Base-by-base conservation (phyloP, 2,113 vertebrate genomes). In the Synodontis membranacea region DNA sequence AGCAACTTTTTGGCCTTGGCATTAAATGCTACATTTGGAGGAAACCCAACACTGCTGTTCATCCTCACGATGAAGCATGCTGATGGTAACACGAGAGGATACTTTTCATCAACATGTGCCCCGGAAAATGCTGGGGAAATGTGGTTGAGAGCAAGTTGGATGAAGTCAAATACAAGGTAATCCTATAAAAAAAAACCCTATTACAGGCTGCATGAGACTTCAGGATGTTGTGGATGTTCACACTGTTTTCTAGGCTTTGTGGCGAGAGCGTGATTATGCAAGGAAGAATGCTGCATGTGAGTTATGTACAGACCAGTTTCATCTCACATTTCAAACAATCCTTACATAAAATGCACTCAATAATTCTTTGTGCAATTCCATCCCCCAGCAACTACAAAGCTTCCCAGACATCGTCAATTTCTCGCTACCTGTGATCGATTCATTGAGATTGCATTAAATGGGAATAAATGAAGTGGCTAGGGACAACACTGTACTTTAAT, bases 361-460 rank as follows among this genome's bases (percentile, higher is more conserved):
- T 83, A 66, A 31, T 60, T 46, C 25, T 60, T 52, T 62, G 50
- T 50, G n/a, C n/a, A 56, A 39, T 54, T 81, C 34, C 19, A 78
- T n/a, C 17, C 58, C 52, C 28, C 19, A 68, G 56, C 44, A 83
- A 7, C 62, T 44, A 31, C 48, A 66, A 66, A 50, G n/a, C 62
- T 80, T 44, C 82, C 66, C 25, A 42, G 44, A 76, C 84, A 76
- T 46, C 62, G 37, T 72, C 70, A 50, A 82, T 82, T 64, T 82
- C 64, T 70, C 60, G 48, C 66, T 88, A 48, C 64, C 70, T 86
- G 79, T 82, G 88, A 76, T 80, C 85, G 76, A 84, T 87, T 82
- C 58, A 91, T 80, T 85, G 86, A 91, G 70, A 85, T 44, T 80
- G 84, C 44, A 88, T 88, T 87, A 60, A 48, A 28, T 75, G 82